These are phyloP conservation scores for Climacteris rufus DNA, from an alignment of 2,113 vertebrate genomes.

Conservation along the genomic window DNA sequence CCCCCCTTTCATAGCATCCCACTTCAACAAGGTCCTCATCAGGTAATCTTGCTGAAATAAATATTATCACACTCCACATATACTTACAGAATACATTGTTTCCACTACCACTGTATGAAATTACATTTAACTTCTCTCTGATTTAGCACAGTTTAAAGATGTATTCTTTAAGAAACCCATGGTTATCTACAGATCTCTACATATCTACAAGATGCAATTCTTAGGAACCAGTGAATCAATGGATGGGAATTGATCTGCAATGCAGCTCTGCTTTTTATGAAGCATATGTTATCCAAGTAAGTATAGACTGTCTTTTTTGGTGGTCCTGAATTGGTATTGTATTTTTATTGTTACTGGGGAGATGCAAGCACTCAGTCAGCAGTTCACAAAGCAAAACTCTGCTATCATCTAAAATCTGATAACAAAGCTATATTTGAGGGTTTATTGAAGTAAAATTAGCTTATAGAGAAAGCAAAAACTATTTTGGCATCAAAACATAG, in stretches of 20 bases:
- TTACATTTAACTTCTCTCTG: not conserved
- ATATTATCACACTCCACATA: not conserved
- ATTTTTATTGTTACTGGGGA: not conserved
- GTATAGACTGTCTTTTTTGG: not conserved
- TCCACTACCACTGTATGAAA: not conserved
- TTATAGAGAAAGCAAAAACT: not conserved
- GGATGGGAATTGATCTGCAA: not conserved
- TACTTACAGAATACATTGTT: not conserved
- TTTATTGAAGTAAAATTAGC: not conserved
- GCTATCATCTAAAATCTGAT: not conserved
- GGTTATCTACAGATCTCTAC: not conserved
- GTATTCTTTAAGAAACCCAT: not conserved
- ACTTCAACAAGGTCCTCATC: not conserved
- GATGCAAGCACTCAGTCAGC: not conserved
- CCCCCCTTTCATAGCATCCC: fast-evolving
- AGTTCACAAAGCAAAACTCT: not conserved
- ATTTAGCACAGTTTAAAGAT: not conserved
- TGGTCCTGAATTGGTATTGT: not conserved
- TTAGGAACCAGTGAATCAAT: not conserved
- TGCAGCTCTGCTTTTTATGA: not conserved
- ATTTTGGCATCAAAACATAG: not conserved
- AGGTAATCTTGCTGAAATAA: not conserved
- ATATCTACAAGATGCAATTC: not conserved
- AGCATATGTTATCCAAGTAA: not conserved
- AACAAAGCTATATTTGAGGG: not conserved